A percentile compares a stretch with the other conserved stretches of the same genome.
Conservation (phyloP, 2,888 invertebrate genomes). For the Luffia ferchaultella region DNA sequence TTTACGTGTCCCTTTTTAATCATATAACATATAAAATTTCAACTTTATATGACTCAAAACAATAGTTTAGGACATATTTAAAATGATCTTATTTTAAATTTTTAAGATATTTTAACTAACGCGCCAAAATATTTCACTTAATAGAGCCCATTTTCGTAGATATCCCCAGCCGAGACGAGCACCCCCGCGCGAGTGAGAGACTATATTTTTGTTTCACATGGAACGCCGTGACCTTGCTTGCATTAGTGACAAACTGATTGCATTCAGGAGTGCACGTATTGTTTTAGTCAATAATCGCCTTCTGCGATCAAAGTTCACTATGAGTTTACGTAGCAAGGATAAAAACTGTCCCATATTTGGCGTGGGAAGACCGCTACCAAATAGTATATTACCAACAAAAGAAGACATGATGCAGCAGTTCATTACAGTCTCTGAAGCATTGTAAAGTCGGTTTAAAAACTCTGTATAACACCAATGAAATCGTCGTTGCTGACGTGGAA, state of each 20-base stretch:
- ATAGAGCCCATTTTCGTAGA: not conserved
- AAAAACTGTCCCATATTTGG: not conserved
- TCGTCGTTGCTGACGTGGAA: constrained; percentile 2
- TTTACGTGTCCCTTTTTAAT: not conserved
- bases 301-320: not conserved
- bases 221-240: not conserved
- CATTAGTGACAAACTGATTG: not conserved
- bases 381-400: not conserved
- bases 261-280: not conserved
- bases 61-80: not conserved
- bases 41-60: not conserved
- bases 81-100: too few relatives aligned
- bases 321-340: constrained; percentile 1
- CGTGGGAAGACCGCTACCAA: not conserved
- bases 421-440: not conserved
- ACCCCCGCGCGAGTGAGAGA: not conserved
- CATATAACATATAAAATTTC: not conserved
- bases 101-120: too few relatives aligned
- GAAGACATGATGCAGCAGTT: not conserved
- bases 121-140: not conserved
- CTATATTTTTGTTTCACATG: not conserved
- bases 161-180: too few relatives aligned
- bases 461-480: not conserved
- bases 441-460: not conserved
- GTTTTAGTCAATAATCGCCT: not conserved